Evolutionary conservation across 1,140 invertebrate genomes (phyloP), one percentile per base, ranked within the genome.

Genomic region (Nasonia longicornis): DNA sequence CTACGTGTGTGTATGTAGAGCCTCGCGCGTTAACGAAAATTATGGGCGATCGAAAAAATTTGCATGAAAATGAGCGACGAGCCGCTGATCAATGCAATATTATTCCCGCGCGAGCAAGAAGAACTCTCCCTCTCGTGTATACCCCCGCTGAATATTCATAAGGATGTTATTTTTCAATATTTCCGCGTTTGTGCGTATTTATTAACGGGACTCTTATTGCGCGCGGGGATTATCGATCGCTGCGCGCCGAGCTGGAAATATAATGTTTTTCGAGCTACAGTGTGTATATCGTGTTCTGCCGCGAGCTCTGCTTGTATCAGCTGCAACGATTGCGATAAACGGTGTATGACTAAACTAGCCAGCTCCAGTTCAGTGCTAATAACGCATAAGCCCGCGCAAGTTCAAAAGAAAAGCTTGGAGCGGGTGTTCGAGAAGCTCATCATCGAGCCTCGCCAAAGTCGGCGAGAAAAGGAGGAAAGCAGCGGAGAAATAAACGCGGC

Each of bases 41-140:
- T 74, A 80, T 52, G 71, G 10, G 3, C 14, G 35, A 75, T 71
- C 42, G 45, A 58, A 81, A 71, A 75, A 76, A 81, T 81, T 81
- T 70, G 11, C 79, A 81, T 75, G 63, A 69, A 75, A 80, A 80
- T 80, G 71, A 80, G 45, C 52, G 29, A 26, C 14, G 78, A 22
- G 29, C 20, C 38, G 29, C 11, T 35, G 71, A 74, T 35, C 38
- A 26, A 29, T 29, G 70, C n/a, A 63, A 72, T 42, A 42, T 63
- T 73, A 64, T 72, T n/a, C 45, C 31, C 10, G 52, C 4, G 52
- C 63, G n/a, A 29, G 29, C 6, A 58, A 29, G 22, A 71, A 77
- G 38, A 72, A 72, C 22, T 73, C 2, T 66, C 64, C 2, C 31
- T 35, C 64, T 20, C 66, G 16, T 16, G 10, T n/a, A 16, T 67